Percentiles rank a stretch among this genome's conserved stretches.
Conservation (phyloP, 2,888 invertebrate species). For the Koerneria pararmatus region DNA sequence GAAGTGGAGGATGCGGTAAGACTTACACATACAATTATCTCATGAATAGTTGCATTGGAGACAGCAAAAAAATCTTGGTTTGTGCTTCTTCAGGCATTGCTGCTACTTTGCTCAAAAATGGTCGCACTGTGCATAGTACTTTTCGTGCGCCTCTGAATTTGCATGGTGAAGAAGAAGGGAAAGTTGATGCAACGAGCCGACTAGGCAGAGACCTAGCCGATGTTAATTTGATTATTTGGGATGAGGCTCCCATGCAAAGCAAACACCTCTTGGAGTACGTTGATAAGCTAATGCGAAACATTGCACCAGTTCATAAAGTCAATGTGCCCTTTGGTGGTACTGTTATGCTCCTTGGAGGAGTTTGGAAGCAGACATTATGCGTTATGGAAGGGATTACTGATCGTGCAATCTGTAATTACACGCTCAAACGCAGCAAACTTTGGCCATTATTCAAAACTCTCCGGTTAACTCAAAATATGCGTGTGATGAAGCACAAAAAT, state of each 20-base stretch:
- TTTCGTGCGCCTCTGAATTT: constrained; percentile 9
- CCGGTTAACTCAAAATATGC: not conserved
- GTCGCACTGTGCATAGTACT: constrained; percentile 3
- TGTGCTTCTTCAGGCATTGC: constrained; percentile 23
- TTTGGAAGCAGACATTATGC: constrained; percentile 16
- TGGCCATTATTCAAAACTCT: constrained; percentile 7
- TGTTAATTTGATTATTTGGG: constrained; percentile 13
- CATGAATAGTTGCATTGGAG: not conserved
- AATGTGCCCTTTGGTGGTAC: constrained; percentile 5
- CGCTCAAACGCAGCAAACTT: constrained; percentile 3
- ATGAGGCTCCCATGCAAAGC: constrained; percentile 15
- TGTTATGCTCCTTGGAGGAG: not conserved
- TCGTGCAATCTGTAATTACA: constrained; percentile 1
- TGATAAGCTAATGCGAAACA: not conserved
- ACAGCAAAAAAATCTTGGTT: constrained; percentile 4
- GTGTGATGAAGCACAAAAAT: too few species aligned
- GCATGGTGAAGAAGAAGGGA: not conserved
- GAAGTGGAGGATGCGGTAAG: constrained; percentile 23
- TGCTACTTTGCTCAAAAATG: constrained; percentile 20
- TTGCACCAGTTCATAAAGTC: not conserved
- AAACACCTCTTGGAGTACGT: constrained; percentile 2
- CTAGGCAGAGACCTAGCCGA: not conserved
- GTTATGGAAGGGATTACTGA: not conserved
- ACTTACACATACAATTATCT: constrained; percentile 18
- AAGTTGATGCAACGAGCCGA: not conserved